Evolutionary conservation across 1,140 invertebrate species (phyloP), one percentile per base, ranked within the genome.

Genomic region (Plutomurus gul): DNA sequence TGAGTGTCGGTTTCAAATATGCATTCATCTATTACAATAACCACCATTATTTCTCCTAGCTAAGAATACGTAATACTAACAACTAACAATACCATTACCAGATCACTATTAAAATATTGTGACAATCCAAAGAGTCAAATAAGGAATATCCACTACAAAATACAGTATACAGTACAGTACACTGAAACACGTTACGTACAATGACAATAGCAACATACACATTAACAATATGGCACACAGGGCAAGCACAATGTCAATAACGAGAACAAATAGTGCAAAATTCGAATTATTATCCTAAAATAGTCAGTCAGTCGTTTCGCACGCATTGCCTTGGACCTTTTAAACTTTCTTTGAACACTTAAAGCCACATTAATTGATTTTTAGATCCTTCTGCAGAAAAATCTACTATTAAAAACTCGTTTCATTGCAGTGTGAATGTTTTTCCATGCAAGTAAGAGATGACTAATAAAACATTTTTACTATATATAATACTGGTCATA

Each of bases 171-270:
- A 33, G 56, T 65, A 65, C 56, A 65, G 56, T 65, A 65, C 56
- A 65, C 56, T 27, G 56, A 65, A 65, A 65, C 56, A 65, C 56
- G 56, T 65, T 65, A 65, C 56, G 56, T 65, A 65, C 56, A 65
- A 65, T 65, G 56, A 65, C 56, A 65, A 65, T 65, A 65, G 56
- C 56, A 65, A 65, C 56, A 65, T 65, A 65, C 56, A 65, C 56
- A 65, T 65, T 65, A 65, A 65, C 56, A 65, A 65, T 65, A 65
- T 65, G 56, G 56, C 56, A 65, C 56, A 65, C 56, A 65, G 56
- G 56, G 56, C 56, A 65, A 65, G 56, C 56, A 65, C 56, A 65
- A 65, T 65, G 25, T 65, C 56, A 65, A 65, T 65, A 65, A 65
- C 36, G 56, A 65, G 56, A 65, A 65, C 56, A 65, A 65, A 65